Evolutionary conservation across 1,140 invertebrate species (phyloP).

Genomic region (Drosophila kikkawai): DNA sequence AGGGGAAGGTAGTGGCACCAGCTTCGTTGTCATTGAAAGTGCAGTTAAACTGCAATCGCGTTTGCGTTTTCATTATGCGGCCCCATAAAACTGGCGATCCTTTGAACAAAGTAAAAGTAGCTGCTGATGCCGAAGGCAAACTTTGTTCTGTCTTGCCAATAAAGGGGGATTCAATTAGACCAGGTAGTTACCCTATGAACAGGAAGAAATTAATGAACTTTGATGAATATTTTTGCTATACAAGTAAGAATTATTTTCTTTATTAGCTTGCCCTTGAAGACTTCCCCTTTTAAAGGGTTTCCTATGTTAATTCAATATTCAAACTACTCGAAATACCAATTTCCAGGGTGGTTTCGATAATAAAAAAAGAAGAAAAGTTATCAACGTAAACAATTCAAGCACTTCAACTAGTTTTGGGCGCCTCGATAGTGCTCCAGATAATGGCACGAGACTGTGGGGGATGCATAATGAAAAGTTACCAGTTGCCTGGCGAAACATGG

Average conservation of each 20-base stretch:
- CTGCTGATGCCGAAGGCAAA: constrained; percentile 35
- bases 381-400: constrained; percentile 80
- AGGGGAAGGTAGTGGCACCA: constrained; percentile 1
- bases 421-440: constrained; percentile 78
- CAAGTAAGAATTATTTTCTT: not conserved
- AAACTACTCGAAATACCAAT: not conserved
- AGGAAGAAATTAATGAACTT: not conserved
- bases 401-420: constrained; percentile 78
- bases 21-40: constrained; percentile 64
- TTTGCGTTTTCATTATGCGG: constrained; percentile 73
- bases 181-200: constrained; percentile 17
- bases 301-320: not conserved
- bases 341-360: constrained; percentile 37
- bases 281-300: not conserved
- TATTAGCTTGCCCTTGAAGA: not conserved
- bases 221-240: not conserved
- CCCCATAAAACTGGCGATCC: constrained; percentile 59
- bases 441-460: constrained; percentile 34
- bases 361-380: constrained; percentile 58
- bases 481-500: constrained; percentile 11
- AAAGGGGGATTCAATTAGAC: not conserved
- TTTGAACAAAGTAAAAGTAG: constrained; percentile 35
- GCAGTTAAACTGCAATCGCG: constrained; percentile 78
- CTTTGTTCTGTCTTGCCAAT: constrained; percentile 21
- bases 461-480: constrained; percentile 75